Conservation (phyloP, 2,113 vertebrate species). For the Gnathonemus longibarbis region DNA sequence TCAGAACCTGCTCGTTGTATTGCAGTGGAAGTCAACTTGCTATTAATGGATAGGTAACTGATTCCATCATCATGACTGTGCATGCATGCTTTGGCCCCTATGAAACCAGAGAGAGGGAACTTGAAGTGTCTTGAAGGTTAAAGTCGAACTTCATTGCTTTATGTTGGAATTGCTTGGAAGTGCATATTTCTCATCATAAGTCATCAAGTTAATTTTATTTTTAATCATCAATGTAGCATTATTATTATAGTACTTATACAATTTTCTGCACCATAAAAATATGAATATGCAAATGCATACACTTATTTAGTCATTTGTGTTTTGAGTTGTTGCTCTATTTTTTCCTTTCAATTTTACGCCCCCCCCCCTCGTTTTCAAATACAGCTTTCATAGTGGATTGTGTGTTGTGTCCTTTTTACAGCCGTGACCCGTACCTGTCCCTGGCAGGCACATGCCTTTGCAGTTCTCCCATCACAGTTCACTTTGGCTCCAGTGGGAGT, state of each 20-base stretch:
- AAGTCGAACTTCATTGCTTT: not conserved
- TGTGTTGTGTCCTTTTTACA: not conserved
- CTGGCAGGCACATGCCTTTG: not conserved
- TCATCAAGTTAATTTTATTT: not conserved
- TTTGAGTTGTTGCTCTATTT: not conserved
- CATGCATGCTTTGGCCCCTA: not conserved
- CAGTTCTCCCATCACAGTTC: not conserved
- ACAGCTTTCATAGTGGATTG: not conserved
- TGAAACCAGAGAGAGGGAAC: not conserved
- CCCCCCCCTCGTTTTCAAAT: not conserved
- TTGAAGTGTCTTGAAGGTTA: not conserved
- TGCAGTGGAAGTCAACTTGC: not conserved
- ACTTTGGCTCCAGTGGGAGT: not conserved
- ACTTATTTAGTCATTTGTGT: not conserved
- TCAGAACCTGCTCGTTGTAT: not conserved
- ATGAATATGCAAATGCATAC: not conserved
- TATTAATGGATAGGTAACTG: not conserved
- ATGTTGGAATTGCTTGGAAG: not conserved
- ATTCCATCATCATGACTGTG: not conserved
- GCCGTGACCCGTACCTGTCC: not conserved
- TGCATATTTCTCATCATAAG: not conserved
- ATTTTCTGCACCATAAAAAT: not conserved
- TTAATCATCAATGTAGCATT: not conserved
- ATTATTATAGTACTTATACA: not conserved
- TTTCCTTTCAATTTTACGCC: not conserved